These are phyloP conservation scores for Neoarius graeffei DNA, from an alignment of 2,113 vertebrate genomes.

Conservation along the genomic window DNA sequence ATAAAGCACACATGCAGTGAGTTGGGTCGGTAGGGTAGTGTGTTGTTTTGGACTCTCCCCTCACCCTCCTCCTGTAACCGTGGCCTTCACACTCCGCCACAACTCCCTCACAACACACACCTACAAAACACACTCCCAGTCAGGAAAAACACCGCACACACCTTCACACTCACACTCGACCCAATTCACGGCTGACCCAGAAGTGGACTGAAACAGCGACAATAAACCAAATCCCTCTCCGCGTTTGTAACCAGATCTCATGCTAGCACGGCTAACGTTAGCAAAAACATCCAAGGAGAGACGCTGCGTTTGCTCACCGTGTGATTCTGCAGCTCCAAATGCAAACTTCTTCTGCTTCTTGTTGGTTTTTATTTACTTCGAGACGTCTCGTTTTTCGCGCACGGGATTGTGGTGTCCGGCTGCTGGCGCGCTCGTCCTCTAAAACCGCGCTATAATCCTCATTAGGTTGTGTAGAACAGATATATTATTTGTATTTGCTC, in stretches of 20 bases:
- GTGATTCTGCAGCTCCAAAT: slow-evolving; percentile 65
- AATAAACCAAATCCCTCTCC: background rate
- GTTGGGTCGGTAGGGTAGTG: background rate
- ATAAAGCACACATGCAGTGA: background rate
- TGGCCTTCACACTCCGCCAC: slow-evolving; percentile 43
- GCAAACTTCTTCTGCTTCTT: slow-evolving; percentile 23
- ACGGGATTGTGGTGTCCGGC: slow-evolving; percentile 66
- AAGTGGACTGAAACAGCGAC: background rate
- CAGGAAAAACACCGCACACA: background rate
- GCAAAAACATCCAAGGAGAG: slow-evolving; percentile 22
- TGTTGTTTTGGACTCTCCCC: slow-evolving; percentile 45
- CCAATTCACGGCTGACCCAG: background rate
- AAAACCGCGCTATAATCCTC: slow-evolving; percentile 64
- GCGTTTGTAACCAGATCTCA: background rate
- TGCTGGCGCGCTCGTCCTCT: slow-evolving; percentile 70
- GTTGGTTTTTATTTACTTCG: slow-evolving; percentile 35
- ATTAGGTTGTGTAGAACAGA: slow-evolving; percentile 63
- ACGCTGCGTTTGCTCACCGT: slow-evolving; percentile 69
- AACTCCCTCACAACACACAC: slow-evolving; percentile 6
- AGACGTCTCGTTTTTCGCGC: slow-evolving; percentile 64
- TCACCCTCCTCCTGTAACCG: slow-evolving; percentile 51
- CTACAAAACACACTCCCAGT: background rate
- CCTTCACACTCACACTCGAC: background rate
- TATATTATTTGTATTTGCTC: slow-evolving; percentile 60
- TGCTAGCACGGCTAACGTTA: slow-evolving; percentile 4